These are phyloP conservation scores for Drosophila limbata DNA, from an alignment of 2,888 invertebrate genomes.

Conservation along the genomic window DNA sequence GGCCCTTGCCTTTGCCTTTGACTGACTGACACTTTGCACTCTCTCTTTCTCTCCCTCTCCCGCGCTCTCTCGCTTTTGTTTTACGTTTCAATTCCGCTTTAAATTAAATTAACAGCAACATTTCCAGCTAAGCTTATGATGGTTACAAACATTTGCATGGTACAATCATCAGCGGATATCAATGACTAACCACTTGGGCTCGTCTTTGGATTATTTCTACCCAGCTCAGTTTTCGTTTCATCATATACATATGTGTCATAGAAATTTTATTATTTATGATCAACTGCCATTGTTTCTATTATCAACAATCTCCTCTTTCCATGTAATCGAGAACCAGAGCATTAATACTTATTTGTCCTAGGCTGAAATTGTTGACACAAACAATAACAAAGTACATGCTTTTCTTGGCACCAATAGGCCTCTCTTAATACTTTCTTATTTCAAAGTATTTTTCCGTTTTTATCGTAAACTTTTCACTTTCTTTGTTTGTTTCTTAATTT, in stretches of 20 bases:
- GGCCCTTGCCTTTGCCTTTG: slow-evolving; percentile 11
- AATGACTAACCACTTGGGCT: slow-evolving; percentile 45
- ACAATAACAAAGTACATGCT: background rate
- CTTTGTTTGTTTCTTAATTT: slow-evolving; percentile 60
- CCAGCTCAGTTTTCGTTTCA: slow-evolving; percentile 8
- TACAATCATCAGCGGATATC: slow-evolving; percentile 19
- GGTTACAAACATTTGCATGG: slow-evolving; percentile 14
- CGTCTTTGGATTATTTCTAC: slow-evolving; percentile 10
- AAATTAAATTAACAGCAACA: slow-evolving; percentile 64
- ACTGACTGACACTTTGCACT: slow-evolving; percentile 29
- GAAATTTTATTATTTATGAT: slow-evolving; percentile 7
- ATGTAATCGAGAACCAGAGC: slow-evolving; percentile 8
- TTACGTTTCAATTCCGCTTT: slow-evolving; percentile 43
- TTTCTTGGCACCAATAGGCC: background rate
- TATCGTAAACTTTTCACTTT: slow-evolving; percentile 3
- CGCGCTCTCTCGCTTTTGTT: slow-evolving; percentile 30
- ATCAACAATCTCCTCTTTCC: background rate
- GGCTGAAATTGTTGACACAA: background rate
- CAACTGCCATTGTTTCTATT: slow-evolving; percentile 9
- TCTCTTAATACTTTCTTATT: background rate
- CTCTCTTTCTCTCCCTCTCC: slow-evolving; percentile 3
- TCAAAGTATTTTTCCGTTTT: slow-evolving; percentile 1
- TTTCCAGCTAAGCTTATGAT: slow-evolving; percentile 28
- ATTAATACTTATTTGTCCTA: slow-evolving; percentile 10
- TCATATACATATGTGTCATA: slow-evolving; percentile 43